phyloP scores from a whole-genome alignment of 2,888 invertebrate species.

The Gandaritis pyraliata region DNA sequence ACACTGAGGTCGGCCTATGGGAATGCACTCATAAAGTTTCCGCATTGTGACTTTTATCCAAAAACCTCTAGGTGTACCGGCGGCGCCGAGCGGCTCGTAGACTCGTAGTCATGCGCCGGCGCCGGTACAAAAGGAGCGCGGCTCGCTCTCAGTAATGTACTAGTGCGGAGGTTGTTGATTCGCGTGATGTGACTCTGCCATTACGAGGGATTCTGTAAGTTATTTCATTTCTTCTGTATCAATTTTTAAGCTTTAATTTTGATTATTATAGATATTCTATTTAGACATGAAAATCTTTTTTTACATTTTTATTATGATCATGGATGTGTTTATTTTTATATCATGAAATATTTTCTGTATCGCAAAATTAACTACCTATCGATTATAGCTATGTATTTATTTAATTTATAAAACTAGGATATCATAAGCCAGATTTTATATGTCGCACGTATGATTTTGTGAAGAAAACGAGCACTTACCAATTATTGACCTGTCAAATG shows the following conservation, averaged over 20 bases:
- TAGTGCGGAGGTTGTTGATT: constrained; percentile 46
- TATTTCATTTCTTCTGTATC: constrained; percentile 7
- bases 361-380: too few relatives aligned
- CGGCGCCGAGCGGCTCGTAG: constrained; percentile 47
- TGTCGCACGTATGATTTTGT: neutral
- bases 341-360: too few relatives aligned
- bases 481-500: constrained; percentile 21
- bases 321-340: too few relatives aligned
- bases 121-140: constrained; percentile 60
- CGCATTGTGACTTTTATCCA: constrained; percentile 71
- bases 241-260: too few relatives aligned
- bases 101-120: constrained; percentile 50
- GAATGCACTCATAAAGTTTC: constrained; percentile 74
- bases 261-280: too few relatives aligned
- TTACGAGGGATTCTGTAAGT: constrained; percentile 30
- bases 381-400: too few relatives aligned
- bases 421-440: constrained; percentile 14
- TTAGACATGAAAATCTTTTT: too few relatives aligned
- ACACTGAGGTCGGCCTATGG: constrained; percentile 58
- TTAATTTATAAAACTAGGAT: constrained; percentile 8
- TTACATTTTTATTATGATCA: too few relatives aligned
- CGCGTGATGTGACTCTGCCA: constrained; percentile 36
- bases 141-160: constrained; percentile 45
- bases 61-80: constrained; percentile 54
- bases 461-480: constrained; percentile 16